These are phyloP conservation scores for Acronicta alni DNA, from an alignment of 2,888 invertebrate genomes.

Conservation along the genomic window DNA sequence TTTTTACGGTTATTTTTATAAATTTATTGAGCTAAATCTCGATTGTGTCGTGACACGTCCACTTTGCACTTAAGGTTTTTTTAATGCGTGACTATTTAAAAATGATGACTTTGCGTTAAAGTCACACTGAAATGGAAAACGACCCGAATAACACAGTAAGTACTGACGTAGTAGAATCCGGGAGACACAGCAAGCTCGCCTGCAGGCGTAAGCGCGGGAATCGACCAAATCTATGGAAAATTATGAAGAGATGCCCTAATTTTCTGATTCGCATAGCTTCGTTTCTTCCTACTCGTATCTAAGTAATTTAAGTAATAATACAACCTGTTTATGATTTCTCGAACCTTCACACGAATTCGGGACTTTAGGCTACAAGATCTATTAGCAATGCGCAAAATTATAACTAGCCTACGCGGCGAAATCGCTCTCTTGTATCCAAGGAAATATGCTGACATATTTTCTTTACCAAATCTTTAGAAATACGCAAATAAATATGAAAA, in stretches of 20 bases:
- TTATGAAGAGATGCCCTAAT: neutral
- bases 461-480: too few species aligned
- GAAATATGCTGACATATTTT: too few species aligned
- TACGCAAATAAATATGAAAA: too few species aligned
- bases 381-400: neutral
- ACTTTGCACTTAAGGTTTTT: slow-evolving; percentile 74
- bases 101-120: slow-evolving; percentile 85
- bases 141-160: slow-evolving; percentile 88
- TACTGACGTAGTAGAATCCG: slow-evolving; percentile 54
- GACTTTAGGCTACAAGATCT: neutral
- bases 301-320: neutral
- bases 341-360: neutral
- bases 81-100: slow-evolving; percentile 80
- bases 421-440: neutral
- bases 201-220: slow-evolving; percentile 3
- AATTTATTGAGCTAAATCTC: slow-evolving; percentile 86
- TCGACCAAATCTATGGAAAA: neutral
- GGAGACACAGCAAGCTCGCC: slow-evolving; percentile 1
- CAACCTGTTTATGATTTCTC: slow-evolving; percentile 9
- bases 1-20: slow-evolving; percentile 87
- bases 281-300: neutral
- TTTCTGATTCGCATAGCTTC: slow-evolving; percentile 11
- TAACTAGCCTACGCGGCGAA: neutral
- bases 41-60: slow-evolving; percentile 81
- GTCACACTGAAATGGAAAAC: slow-evolving; percentile 84